Evolutionary conservation across 2,888 invertebrate genomes (phyloP).

Genomic region (Hypsopygia costalis): DNA sequence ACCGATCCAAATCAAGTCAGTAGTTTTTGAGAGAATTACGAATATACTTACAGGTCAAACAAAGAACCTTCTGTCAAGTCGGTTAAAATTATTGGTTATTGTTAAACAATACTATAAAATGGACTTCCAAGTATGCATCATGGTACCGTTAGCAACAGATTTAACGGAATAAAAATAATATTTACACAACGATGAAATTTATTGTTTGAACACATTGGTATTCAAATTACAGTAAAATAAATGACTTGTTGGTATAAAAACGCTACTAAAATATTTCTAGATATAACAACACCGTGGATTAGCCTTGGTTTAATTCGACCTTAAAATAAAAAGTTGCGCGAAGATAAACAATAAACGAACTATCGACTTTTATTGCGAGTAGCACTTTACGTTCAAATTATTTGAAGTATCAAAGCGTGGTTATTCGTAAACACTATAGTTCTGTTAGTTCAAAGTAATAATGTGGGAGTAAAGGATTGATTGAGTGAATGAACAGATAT

Average conservation of each 20-base stretch:
- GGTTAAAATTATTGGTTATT: too few relatives aligned
- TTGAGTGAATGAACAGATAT: too few relatives aligned
- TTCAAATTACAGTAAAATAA: constrained; percentile 3
- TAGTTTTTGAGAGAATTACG: too few relatives aligned
- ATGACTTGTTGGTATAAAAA: constrained; percentile 1
- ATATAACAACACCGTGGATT: background rate
- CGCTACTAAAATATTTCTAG: constrained; percentile 1
- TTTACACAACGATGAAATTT: background rate
- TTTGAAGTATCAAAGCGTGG: constrained; percentile 1
- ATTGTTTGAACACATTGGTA: background rate
- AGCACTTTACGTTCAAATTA: constrained; percentile 31
- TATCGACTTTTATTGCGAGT: constrained; percentile 30
- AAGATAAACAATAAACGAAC: constrained; percentile 16
- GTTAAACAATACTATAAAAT: too few relatives aligned
- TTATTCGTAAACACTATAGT: background rate
- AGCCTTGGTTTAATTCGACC: constrained; percentile 12
- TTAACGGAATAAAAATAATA: background rate
- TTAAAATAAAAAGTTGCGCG: constrained; percentile 14
- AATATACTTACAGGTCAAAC: too few relatives aligned
- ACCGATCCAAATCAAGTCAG: too few relatives aligned
- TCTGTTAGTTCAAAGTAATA: too few relatives aligned
- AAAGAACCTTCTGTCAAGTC: too few relatives aligned
- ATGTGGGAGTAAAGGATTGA: too few relatives aligned
- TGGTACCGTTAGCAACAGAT: too few relatives aligned
- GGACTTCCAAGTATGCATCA: too few relatives aligned